phyloP scores from a whole-genome alignment of 2,888 invertebrate genomes.

The Trachelus troglodyta region DNA sequence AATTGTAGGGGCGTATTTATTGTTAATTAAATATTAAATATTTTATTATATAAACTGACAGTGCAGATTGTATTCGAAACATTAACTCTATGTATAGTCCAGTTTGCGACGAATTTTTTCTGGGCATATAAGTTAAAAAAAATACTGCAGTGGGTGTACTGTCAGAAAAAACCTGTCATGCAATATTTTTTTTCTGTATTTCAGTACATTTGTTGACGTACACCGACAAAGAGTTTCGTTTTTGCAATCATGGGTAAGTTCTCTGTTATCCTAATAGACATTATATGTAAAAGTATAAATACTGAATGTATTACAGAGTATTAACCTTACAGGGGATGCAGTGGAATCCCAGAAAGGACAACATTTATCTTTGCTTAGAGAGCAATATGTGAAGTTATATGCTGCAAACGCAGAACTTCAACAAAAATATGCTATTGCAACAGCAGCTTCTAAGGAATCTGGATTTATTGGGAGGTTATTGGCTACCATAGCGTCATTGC shows the following conservation, averaged over 20 bases:
- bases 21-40: slow-evolving; percentile 12
- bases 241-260: neutral
- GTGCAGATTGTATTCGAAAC: neutral
- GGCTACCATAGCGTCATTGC: slow-evolving; percentile 83
- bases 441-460: slow-evolving; percentile 77
- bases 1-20: slow-evolving; percentile 37
- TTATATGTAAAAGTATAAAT: neutral
- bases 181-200: slow-evolving; percentile 23
- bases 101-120: neutral
- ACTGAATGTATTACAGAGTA: neutral
- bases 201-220: slow-evolving; percentile 19
- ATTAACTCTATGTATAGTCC: neutral
- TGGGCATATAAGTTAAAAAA: neutral
- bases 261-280: neutral
- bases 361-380: slow-evolving; percentile 85
- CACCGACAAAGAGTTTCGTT: neutral
- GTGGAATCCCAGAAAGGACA: slow-evolving; percentile 68
- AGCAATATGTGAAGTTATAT: slow-evolving; percentile 92
- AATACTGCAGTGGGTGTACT: slow-evolving; percentile 10
- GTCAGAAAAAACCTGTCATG: slow-evolving; percentile 27
- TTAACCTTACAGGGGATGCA: slow-evolving; percentile 46
- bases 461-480: slow-evolving; percentile 88
- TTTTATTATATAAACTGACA: neutral
- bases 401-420: slow-evolving; percentile 84
- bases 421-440: slow-evolving; percentile 83